These are phyloP conservation scores for Clarias laeviceps DNA, from an alignment of 2,797 vertebrate species.

Conservation along the genomic window DNA sequence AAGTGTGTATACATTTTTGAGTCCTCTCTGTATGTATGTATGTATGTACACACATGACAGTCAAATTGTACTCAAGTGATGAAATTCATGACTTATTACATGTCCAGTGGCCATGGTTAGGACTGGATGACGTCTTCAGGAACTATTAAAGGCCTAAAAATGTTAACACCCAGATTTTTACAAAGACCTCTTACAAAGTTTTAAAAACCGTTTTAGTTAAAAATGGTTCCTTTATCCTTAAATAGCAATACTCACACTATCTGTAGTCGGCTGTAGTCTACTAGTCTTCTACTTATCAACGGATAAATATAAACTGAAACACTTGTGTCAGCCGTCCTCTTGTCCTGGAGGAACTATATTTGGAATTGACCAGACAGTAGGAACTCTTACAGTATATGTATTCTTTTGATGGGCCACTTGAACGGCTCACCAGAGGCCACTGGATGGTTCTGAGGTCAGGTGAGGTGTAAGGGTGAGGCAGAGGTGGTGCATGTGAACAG, in stretches of 20 bases:
- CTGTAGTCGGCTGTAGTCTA: background rate
- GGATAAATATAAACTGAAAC: background rate
- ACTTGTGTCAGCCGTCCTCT: background rate
- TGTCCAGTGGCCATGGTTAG: too few species aligned
- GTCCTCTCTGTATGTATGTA: too few species aligned
- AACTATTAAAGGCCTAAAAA: too few species aligned
- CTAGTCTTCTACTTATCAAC: too few species aligned
- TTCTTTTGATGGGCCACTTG: background rate
- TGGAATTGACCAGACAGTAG: background rate
- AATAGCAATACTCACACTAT: background rate
- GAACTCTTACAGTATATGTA: background rate
- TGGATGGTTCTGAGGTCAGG: background rate
- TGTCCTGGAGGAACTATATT: background rate
- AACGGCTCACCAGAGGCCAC: background rate
- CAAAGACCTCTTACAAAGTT: too few species aligned
- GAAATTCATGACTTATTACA: too few species aligned
- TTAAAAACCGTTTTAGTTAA: background rate
- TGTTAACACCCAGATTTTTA: too few species aligned
- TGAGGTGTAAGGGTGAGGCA: background rate
- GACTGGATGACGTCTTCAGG: too few species aligned
- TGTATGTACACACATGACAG: background rate
- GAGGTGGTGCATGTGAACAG: too few species aligned
- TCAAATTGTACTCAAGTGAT: background rate
- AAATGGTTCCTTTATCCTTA: background rate
- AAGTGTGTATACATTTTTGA: too few species aligned